These are phyloP conservation scores for Melanotaenia pygmaea DNA, from an alignment of 2,797 vertebrate species.

Conservation along the genomic window DNA sequence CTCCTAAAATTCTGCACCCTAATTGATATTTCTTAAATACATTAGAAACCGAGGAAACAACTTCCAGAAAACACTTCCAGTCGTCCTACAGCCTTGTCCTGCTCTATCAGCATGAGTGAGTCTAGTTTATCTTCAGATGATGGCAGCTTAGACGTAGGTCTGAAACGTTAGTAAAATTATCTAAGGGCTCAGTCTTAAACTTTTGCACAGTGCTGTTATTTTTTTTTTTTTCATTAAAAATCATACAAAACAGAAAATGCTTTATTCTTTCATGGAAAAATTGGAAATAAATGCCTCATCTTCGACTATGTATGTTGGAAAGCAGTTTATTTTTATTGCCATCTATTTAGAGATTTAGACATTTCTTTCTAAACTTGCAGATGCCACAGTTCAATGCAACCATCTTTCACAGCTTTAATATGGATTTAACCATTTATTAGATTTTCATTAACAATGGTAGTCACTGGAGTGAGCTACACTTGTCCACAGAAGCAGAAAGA, in stretches of 20 bases:
- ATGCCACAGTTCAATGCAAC: background rate
- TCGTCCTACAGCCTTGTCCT: slow-evolving; percentile 8
- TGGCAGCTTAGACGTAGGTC: background rate
- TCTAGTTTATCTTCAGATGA: slow-evolving; percentile 15
- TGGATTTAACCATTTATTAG: background rate
- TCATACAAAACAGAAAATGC: too few species aligned
- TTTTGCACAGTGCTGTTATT: background rate
- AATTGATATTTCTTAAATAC: slow-evolving; percentile 2
- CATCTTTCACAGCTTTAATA: too few species aligned
- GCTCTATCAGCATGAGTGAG: background rate
- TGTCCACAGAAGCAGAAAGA: slow-evolving; percentile 2
- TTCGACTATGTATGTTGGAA: background rate
- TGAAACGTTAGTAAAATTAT: background rate
- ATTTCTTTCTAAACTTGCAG: too few species aligned
- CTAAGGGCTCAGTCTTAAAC: background rate
- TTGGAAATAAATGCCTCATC: too few species aligned
- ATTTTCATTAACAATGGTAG: background rate
- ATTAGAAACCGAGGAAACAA: slow-evolving; percentile 21
- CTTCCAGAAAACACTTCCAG: slow-evolving; percentile 8
- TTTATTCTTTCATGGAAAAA: background rate
- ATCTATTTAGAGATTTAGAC: background rate
- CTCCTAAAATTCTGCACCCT: background rate
- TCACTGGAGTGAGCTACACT: background rate
- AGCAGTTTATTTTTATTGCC: background rate
- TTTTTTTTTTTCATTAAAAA: background rate